phyloP scores from a whole-genome alignment of 2,797 vertebrate genomes.

The Aselliscus stoliczkanus region DNA sequence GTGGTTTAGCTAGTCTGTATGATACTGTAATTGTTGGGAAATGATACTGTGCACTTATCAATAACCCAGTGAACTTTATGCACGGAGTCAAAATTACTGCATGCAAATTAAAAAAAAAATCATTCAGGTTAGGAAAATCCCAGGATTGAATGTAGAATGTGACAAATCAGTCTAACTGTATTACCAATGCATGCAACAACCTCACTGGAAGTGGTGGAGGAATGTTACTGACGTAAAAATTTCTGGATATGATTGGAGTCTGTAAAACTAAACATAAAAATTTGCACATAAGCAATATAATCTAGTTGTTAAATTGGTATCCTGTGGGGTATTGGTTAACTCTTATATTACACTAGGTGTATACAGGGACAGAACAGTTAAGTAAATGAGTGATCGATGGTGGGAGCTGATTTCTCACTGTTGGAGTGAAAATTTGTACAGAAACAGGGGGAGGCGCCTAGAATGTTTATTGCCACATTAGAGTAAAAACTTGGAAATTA shows the following conservation, averaged over 20 bases:
- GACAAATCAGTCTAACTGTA: neutral
- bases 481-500: neutral
- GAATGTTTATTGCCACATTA: neutral
- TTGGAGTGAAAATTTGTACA: neutral
- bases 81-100: neutral
- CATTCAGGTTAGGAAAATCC: neutral
- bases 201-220: too few species aligned
- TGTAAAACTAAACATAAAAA: neutral
- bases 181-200: neutral
- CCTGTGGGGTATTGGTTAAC: neutral
- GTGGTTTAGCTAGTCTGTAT: neutral
- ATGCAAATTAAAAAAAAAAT: neutral
- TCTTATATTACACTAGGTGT: neutral
- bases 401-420: neutral
- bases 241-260: neutral
- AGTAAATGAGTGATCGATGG: neutral
- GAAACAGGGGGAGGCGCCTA: neutral
- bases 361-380: neutral
- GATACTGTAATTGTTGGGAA: neutral
- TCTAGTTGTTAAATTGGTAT: neutral
- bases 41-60: neutral
- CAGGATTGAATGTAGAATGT: neutral
- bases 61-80: neutral
- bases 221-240: neutral
- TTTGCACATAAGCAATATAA: neutral